Conservation (phyloP, 2,888 invertebrate genomes). For the Lasioglossum morio region DNA sequence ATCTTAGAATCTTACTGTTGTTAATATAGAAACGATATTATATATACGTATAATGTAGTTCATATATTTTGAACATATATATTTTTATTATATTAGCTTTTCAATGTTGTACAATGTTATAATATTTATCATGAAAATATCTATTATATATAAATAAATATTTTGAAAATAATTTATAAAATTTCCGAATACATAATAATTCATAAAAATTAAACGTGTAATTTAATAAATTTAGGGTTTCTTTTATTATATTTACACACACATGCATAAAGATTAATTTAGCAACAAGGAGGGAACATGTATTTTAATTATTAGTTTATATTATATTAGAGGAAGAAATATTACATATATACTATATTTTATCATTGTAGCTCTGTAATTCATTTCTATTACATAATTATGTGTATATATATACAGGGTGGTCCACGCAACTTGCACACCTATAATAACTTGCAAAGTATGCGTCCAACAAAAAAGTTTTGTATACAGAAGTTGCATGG, state of each 20-base stretch:
- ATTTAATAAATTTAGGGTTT: conserved; percentile 14
- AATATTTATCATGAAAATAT: conserved; percentile 12
- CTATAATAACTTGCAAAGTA: too few relatives aligned
- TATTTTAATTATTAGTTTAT: conserved; percentile 16
- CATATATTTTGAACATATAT: too few relatives aligned
- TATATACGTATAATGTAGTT: too few relatives aligned
- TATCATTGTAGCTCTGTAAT: conserved; percentile 30
- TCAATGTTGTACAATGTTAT: conserved; percentile 14
- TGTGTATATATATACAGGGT: too few relatives aligned
- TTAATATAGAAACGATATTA: too few relatives aligned
- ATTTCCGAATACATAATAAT: conserved; percentile 19
- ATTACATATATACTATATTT: conserved; percentile 11
- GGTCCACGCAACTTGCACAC: too few relatives aligned
- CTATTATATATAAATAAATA: conserved; percentile 11
- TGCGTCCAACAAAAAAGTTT: too few relatives aligned
- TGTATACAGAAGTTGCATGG: too few relatives aligned
- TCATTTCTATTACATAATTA: conserved; percentile 17
- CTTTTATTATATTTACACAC: conserved; percentile 12
- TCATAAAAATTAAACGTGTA: conserved; percentile 3
- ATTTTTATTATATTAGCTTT: conserved; percentile 12
- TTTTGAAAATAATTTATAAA: conserved; percentile 10
- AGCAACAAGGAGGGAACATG: conserved; percentile 8
- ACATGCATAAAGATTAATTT: conserved; percentile 9
- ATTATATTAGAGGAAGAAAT: conserved; percentile 28
- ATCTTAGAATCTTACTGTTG: too few relatives aligned